phyloP scores from a whole-genome alignment of 2,888 invertebrate species.

The Eilema depressum region DNA sequence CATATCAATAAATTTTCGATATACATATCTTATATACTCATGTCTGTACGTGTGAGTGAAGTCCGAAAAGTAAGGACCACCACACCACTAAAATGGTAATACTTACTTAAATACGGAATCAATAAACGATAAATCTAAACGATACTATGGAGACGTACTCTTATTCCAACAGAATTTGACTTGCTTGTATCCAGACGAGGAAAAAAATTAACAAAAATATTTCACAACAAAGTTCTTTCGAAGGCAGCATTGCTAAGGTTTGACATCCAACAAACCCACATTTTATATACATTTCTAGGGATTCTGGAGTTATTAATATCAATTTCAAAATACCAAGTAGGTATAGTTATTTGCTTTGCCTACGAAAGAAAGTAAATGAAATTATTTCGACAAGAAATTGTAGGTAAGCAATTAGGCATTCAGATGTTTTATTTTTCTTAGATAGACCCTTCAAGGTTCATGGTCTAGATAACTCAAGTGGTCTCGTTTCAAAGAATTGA shows the following conservation, averaged over 20 bases:
- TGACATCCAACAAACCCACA: not conserved
- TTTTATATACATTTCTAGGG: not conserved
- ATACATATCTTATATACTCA: no score
- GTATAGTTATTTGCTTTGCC: not conserved
- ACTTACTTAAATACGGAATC: no score
- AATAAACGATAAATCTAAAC: no score
- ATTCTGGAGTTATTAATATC: conserved; percentile 10
- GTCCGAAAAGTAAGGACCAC: no score
- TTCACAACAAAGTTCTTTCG: not conserved
- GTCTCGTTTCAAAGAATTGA: not conserved
- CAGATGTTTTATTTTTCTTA: not conserved
- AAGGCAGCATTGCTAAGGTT: not conserved
- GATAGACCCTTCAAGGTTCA: not conserved
- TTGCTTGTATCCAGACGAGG: not conserved
- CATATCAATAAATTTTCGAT: not conserved
- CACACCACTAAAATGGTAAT: no score
- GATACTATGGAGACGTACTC: no score
- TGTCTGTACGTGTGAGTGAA: no score
- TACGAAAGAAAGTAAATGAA: not conserved
- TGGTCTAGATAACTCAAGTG: conserved; percentile 6
- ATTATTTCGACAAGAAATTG: not conserved
- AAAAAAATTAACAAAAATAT: not conserved
- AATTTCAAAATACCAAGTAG: conserved; percentile 2
- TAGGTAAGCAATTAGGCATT: not conserved
- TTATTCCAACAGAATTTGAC: no score